Percentiles rank a stretch among this genome's conserved stretches.
Conservation (phyloP, 2,797 vertebrate species). For the Mormyrus hasselquistii region DNA sequence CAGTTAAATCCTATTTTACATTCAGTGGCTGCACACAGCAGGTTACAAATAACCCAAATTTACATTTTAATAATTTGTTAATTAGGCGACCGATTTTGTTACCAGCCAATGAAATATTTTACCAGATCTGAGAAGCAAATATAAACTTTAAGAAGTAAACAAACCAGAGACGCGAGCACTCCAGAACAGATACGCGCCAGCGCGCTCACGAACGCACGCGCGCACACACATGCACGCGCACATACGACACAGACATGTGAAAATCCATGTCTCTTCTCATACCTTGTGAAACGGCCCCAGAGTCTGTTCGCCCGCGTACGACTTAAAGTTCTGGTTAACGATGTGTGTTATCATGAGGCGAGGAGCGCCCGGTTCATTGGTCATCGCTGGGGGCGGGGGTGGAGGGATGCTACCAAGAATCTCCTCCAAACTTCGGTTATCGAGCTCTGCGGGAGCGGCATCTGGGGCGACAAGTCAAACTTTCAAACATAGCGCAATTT, state of each 20-base stretch:
- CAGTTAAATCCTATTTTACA: neutral
- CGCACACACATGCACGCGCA: neutral
- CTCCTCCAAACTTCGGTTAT: constrained; percentile 91
- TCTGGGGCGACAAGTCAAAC: constrained; percentile 57
- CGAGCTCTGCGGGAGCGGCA: constrained; percentile 60
- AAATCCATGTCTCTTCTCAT: constrained; percentile 36
- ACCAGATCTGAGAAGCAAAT: neutral
- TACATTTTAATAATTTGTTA: neutral
- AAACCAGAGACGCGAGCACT: neutral
- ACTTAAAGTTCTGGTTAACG: constrained; percentile 98
- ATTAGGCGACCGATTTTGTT: neutral
- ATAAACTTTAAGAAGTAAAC: neutral
- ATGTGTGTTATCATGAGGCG: constrained; percentile 98
- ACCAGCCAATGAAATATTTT: neutral
- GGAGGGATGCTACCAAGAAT: constrained; percentile 92
- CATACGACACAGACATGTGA: neutral
- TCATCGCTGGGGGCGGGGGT: constrained; percentile 94
- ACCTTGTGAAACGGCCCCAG: constrained; percentile 99
- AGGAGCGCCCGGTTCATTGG: constrained; percentile 94
- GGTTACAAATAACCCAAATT: neutral
- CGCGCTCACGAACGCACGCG: neutral
- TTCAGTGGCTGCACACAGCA: neutral
- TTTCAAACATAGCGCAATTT: constrained; percentile 52
- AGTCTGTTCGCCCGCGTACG: constrained; percentile 85
- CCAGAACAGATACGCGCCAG: neutral